Conservation (phyloP, 2,888 invertebrate genomes). For the Perdita meconis region DNA sequence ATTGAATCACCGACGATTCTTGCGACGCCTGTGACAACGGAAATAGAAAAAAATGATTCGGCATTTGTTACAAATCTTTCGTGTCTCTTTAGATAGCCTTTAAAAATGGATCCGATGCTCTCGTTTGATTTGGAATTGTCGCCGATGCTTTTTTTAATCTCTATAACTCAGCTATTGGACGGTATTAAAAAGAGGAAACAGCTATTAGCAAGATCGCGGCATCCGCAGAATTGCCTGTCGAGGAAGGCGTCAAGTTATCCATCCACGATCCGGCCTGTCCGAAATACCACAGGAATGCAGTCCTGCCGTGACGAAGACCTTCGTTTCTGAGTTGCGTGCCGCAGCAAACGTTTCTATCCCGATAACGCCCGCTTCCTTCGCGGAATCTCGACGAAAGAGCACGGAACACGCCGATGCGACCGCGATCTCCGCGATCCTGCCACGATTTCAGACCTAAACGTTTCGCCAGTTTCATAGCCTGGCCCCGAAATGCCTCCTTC, state of each 20-base stretch:
- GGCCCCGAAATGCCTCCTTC: not conserved
- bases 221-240: slow-evolving; percentile 3
- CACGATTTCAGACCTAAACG: slow-evolving; percentile 18
- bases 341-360: slow-evolving; percentile 55
- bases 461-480: not conserved
- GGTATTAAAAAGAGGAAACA: not conserved
- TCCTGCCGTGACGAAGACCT: slow-evolving; percentile 34
- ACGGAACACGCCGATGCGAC: slow-evolving; percentile 4
- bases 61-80: no score
- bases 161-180: no score
- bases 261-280: slow-evolving; percentile 25
- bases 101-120: no score
- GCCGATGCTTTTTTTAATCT: no score
- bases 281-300: slow-evolving; percentile 61
- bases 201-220: not conserved
- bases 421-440: slow-evolving; percentile 23
- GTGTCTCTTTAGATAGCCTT: no score
- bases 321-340: slow-evolving; percentile 53
- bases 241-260: slow-evolving; percentile 33
- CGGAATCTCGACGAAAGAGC: slow-evolving; percentile 32
- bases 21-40: no score
- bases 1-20: no score
- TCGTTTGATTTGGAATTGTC: no score
- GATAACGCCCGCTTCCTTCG: slow-evolving; percentile 41
- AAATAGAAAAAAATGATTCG: no score